phyloP scores from a whole-genome alignment of 2,888 invertebrate genomes.

The Rotaria magnacalcarata region DNA sequence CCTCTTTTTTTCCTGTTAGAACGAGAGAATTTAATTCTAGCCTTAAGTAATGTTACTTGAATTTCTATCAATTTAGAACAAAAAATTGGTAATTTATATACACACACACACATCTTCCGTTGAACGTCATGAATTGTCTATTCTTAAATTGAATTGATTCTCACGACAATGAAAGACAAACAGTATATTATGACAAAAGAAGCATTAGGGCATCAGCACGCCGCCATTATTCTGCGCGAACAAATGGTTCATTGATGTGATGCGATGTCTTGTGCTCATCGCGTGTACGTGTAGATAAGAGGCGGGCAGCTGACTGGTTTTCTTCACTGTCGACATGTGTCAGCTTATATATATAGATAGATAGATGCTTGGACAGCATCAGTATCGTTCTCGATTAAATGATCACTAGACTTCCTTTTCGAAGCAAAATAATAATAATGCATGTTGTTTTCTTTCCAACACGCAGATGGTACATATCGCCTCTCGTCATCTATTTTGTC shows the following conservation, averaged over 20 bases:
- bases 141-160: slow-evolving; percentile 7
- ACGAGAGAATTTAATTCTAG: background rate
- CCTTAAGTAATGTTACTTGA: background rate
- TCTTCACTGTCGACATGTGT: background rate
- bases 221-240: background rate
- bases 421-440: background rate
- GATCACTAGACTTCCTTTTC: background rate
- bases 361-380: background rate
- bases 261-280: slow-evolving; percentile 22
- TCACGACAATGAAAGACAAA: slow-evolving; percentile 25
- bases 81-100: too few relatives aligned
- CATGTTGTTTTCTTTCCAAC: background rate
- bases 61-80: too few relatives aligned
- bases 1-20: background rate
- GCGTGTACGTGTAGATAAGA: slow-evolving; percentile 12
- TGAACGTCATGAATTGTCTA: slow-evolving; percentile 7
- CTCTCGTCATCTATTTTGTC: background rate
- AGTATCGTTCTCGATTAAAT: slow-evolving; percentile 10
- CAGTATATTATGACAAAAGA: slow-evolving; percentile 29
- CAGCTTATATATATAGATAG: background rate
- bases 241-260: slow-evolving; percentile 27
- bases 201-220: slow-evolving; percentile 16
- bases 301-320: slow-evolving; percentile 31
- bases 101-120: background rate
- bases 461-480: background rate